Base-by-base conservation (phyloP, 2,888 invertebrate genomes). In the Mactromeris polynyma region DNA sequence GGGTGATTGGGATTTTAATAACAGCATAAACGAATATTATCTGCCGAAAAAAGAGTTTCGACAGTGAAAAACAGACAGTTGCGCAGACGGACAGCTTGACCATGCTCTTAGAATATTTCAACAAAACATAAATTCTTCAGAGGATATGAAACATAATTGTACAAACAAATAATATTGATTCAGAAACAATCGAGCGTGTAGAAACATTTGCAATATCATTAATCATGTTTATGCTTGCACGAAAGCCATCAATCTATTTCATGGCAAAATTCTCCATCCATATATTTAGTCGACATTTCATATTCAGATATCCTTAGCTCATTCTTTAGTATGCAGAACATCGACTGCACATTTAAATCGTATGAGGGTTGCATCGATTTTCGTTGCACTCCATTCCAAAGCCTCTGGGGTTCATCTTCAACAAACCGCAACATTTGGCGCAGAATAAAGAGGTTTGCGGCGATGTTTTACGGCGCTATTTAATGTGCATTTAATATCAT, bases 121-220 rank as follows among this genome's bases (percentile, higher is more conserved):
- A 2, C 11, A 51, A 51, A 51, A 51, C 14, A 9, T 6, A 51
- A 2, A 51, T 9, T 64, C 26, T 26, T 64, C 7, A 9, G 58
- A 64, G 58, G 26, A 64, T 26, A 64, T 21, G 26, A 26, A 64
- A 64, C n/a, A 26, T 64, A 64, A 64, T 26, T 26, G 58, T 64
- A 64, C 58, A n/a, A 64, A 64, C 58, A 64, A 64, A n/a, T 64
- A 9, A 6, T 64, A 64, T 64, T 64, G 58, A 64, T 64, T 64
- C 58, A 64, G 26, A 64, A 64, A 64, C 58, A 64, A 64, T 26
- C n/a, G 58, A 64, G 26, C 58, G 58, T 26, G 58, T 64, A 64
- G 26, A n/a, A 64, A 64, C 58, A 64, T 64, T 64, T 64, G 58
- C 26, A 26, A 64, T 64, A 64, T 64, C 58, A 64, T 64, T 64